phyloP scores from a whole-genome alignment of 2,888 invertebrate species.

The Sminthurides aquaticus region DNA sequence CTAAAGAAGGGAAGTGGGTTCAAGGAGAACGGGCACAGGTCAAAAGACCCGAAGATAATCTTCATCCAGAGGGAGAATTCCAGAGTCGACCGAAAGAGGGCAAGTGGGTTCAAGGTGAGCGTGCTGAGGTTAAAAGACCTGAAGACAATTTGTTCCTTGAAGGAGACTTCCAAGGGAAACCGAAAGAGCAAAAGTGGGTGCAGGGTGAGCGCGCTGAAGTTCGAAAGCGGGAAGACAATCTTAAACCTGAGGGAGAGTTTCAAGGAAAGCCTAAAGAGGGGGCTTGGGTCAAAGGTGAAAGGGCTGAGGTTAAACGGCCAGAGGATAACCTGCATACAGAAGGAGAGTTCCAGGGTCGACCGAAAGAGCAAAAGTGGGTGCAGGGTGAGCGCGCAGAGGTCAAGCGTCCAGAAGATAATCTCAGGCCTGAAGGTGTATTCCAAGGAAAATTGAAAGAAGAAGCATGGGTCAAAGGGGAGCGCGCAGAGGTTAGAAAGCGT shows the following conservation, averaged over 20 bases:
- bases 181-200: too few species aligned
- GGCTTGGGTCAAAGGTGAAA: conserved; percentile 43
- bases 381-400: conserved; percentile 51
- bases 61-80: conserved; percentile 17
- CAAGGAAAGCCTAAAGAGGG: conserved; percentile 47
- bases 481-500: conserved; percentile 48
- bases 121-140: conserved; percentile 45
- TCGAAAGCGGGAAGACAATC: too few species aligned
- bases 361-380: too few species aligned
- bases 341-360: conserved; percentile 51
- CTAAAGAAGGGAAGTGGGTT: conserved; percentile 5
- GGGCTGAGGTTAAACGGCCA: conserved; percentile 43
- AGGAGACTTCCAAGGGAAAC: conserved; percentile 51
- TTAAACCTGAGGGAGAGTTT: conserved; percentile 54
- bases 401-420: conserved; percentile 54
- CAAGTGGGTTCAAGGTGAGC: conserved; percentile 43
- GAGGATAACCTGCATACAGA: conserved; percentile 51
- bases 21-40: conserved; percentile 47
- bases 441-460: conserved; percentile 39
- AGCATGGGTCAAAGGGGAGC: conserved; percentile 26
- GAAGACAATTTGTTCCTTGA: conserved; percentile 56
- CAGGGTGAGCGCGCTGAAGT: conserved; percentile 51
- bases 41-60: conserved; percentile 50
- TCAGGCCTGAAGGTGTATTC: conserved; percentile 53
- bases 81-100: conserved; percentile 8